Evolutionary conservation across 2,113 vertebrate species (phyloP).

Genomic region (Isurus oxyrinchus): DNA sequence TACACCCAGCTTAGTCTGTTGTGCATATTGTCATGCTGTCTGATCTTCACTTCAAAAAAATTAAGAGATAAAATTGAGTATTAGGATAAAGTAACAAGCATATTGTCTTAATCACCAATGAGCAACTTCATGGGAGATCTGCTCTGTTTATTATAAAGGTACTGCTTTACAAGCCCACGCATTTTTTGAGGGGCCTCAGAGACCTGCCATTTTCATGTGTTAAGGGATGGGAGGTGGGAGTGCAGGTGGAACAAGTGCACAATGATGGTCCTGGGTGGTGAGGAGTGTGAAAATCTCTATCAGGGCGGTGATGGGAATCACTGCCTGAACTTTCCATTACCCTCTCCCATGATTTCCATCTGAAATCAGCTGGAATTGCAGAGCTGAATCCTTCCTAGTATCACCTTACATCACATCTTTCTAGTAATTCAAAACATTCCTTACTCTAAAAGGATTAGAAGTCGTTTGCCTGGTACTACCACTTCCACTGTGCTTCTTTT

Average conservation of each 20-base stretch:
- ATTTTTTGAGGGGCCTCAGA: neutral
- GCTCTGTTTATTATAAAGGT: neutral
- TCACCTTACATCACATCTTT: neutral
- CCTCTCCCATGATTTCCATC: neutral
- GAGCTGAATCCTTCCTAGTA: neutral
- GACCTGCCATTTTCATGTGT: neutral
- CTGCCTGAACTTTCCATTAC: neutral
- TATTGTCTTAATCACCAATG: neutral
- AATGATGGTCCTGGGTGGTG: neutral
- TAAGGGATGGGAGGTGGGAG: too few relatives aligned
- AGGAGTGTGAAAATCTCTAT: neutral
- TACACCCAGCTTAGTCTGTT: neutral
- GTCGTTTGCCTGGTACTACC: too few relatives aligned
- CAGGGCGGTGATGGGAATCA: neutral
- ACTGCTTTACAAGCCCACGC: neutral
- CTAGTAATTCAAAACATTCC: neutral
- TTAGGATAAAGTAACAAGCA: neutral
- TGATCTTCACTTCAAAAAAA: neutral
- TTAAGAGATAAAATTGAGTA: neutral
- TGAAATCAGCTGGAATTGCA: neutral
- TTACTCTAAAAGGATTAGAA: neutral
- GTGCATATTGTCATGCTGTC: too few relatives aligned
- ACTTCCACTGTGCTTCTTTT: neutral
- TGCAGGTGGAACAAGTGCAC: neutral
- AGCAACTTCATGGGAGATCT: neutral